Percentiles rank a stretch among this genome's conserved stretches.
These are phyloP conservation scores for Eretmochelys imbricata DNA, from an alignment of 2,113 vertebrate species.

Conservation along the genomic window DNA sequence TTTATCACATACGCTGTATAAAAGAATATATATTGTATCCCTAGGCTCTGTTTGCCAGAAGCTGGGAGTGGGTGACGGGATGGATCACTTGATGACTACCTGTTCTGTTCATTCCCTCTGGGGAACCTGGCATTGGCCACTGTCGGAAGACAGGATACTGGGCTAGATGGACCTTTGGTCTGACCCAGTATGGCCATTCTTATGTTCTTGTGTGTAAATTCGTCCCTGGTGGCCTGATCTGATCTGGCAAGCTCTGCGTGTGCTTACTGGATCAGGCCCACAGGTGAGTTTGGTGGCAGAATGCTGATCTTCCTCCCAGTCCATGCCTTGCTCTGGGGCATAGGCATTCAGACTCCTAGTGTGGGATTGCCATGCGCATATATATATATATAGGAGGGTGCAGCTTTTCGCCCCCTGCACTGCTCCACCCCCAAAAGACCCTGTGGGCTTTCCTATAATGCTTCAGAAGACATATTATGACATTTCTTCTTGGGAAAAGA, in stretches of 20 bases:
- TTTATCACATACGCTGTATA: background rate
- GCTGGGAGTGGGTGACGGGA: too few species aligned
- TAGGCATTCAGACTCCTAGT: background rate
- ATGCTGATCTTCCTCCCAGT: background rate
- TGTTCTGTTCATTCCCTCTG: too few species aligned
- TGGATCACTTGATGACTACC: too few species aligned
- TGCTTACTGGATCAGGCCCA: background rate
- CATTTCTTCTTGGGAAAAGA: background rate
- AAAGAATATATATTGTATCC: conserved; percentile 13
- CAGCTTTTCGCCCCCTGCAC: too few species aligned
- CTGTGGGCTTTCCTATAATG: background rate
- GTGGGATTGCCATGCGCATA: background rate
- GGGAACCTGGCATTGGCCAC: too few species aligned
- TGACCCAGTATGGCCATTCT: background rate
- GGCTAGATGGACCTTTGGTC: background rate
- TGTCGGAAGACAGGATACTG: background rate
- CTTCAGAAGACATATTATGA: background rate
- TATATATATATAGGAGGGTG: too few species aligned
- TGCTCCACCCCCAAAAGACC: background rate
- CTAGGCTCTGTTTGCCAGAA: too few species aligned
- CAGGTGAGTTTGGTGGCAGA: background rate
- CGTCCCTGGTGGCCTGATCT: too few species aligned
- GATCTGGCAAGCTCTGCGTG: background rate
- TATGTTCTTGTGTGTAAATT: background rate
- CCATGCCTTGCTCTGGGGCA: background rate